Conservation (phyloP, 2,113 vertebrate species). For the Larimichthys crocea region DNA sequence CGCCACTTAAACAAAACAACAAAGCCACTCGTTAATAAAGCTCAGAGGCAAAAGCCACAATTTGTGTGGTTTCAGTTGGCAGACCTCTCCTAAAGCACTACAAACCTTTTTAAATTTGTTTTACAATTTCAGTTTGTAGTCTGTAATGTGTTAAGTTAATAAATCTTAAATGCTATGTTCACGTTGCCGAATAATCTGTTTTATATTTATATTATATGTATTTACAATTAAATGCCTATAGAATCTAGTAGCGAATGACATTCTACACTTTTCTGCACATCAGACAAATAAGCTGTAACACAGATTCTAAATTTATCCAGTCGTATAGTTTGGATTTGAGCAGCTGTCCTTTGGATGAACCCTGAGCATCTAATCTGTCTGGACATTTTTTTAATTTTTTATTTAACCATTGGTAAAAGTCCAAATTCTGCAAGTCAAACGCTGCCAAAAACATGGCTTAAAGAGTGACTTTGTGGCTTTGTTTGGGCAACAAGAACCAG, state of each 20-base stretch:
- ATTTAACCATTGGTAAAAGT: background rate
- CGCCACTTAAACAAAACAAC: background rate
- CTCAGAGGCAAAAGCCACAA: too few relatives aligned
- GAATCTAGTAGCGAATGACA: background rate
- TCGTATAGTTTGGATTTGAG: background rate
- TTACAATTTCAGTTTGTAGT: too few relatives aligned
- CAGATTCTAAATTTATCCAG: too few relatives aligned
- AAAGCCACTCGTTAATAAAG: background rate
- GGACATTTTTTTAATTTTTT: too few relatives aligned
- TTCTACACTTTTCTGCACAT: background rate
- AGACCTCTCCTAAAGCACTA: too few relatives aligned
- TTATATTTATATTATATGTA: background rate
- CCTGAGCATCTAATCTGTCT: too few relatives aligned
- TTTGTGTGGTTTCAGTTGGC: too few relatives aligned
- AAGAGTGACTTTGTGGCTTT: background rate
- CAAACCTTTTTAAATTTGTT: too few relatives aligned
- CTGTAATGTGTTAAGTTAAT: too few relatives aligned
- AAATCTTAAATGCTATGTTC: background rate
- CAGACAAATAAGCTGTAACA: too few relatives aligned
- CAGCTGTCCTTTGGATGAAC: background rate
- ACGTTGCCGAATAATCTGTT: background rate
- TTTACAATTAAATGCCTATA: background rate
- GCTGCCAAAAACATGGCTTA: background rate
- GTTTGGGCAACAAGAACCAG: background rate
- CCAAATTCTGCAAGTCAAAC: background rate